Evolutionary conservation across 2,888 invertebrate species (phyloP), one percentile per base, ranked within the genome.

Genomic region (Villa cingulata): DNA sequence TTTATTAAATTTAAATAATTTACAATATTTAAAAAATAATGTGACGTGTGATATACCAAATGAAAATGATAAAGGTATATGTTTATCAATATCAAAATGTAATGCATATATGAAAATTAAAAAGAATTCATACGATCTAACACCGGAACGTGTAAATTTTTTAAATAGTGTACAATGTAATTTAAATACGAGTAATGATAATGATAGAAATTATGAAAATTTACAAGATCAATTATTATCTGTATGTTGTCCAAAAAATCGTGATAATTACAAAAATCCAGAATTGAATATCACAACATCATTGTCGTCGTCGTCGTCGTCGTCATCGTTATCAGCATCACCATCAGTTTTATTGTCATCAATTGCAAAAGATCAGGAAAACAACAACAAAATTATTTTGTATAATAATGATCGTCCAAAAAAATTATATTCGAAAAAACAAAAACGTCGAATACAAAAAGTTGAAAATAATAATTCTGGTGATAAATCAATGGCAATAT

Each of bases 81-180:
- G 68, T 48, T 49, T 62, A 19, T 50, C 54, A 49, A 61, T 61
- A 16, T 56, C 59, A 38, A 50, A 58, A 29, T 68, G 67, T 49
- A 50, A 54, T 38, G 62, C 64, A 23, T 67, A 65, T 53, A 51
- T 62, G n/a, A 62, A 61, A 51, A 58, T 66, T 50, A 58, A 62
- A 42, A 65, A 62, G 53, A 54, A 53, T 32, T 54, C 36, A n/a
- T 36, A 7, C 1, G 12, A 32, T 7, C n/a, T 36, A 16, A 36
- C 36, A 36, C n/a, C 36, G 16, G 36, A 36, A 32, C 42, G 34
- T 32, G 37, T 48, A n/a, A 42, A 45, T 34, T 49, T 50, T 32
- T 27, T 46, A 12, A 65, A 65, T 56, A 62, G 62, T 53, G 62
- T 68, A 32, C 67, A 67, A 36, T 68, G 67, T 51, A n/a, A n/a